Evolutionary conservation across 2,888 invertebrate species (phyloP), one percentile per base, ranked within the genome.

Genomic region (Pimpla rufipes): DNA sequence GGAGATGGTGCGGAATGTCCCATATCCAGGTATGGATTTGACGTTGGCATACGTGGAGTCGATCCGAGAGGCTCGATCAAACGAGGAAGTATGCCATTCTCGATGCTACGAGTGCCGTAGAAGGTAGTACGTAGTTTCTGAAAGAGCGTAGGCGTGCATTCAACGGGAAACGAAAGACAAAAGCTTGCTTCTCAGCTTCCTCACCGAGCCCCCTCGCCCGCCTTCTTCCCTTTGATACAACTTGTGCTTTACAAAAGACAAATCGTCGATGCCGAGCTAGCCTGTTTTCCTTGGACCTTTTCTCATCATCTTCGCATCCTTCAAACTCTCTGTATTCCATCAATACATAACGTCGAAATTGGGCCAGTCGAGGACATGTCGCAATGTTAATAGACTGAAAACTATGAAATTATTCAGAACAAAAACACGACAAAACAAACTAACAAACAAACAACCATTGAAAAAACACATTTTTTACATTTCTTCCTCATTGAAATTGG

Each of bases 31-130:
- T 37, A 71, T 11, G 57, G 47, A 50, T 74, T 64, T 52, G 52
- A 76, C 45, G 57, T 67, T 57, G 55, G 57, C 45, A 57, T 76
- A 42, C 13, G 37, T 45, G 18, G 18, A 76, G 76, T 57, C 67
- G 67, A 76, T 59, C 57, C 67, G 40, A 21, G 67, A 76, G 45
- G 76, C 45, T 76, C 45, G 57, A 76, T 76, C 76, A 76, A 76
- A 45, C 76, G 57, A 55, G 57, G 16, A 76, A 76, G 18, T 45
- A 57, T 59, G 55, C 55, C 23, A 55, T 55, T 16, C 52, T 21
- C 52, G 21, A 66, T 42, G 55, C 16, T 55, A 67, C 16, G 57
- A 55, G 35, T 55, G 11, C 57, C 57, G 35, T 59, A 35, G 7
- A 59, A 35, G 13, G 8, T 59, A 35, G 71, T 59, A 66, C 55